These are phyloP conservation scores for Coregonus sp. DNA, from an alignment of 2,797 vertebrate genomes.

Conservation along the genomic window DNA sequence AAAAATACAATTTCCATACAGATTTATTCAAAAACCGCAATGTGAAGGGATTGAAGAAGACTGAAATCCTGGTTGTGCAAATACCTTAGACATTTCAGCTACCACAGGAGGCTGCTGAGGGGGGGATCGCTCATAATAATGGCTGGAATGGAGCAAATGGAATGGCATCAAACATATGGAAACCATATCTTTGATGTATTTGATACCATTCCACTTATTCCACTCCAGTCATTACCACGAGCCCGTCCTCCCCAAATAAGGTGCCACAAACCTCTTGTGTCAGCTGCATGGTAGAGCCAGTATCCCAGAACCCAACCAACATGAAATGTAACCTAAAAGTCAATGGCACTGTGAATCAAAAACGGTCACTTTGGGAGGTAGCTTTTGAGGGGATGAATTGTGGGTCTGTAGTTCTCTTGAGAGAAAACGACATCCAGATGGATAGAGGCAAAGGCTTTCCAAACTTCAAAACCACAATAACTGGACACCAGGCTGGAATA, in stretches of 20 bases:
- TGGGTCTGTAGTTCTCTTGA: not conserved
- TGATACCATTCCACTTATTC: too few relatives aligned
- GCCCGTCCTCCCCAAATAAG: too few relatives aligned
- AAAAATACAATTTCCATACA: not conserved
- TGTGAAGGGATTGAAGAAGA: not conserved
- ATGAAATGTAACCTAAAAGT: slow-evolving; percentile 3
- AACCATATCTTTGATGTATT: too few relatives aligned
- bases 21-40: not conserved
- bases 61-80: not conserved
- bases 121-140: too few relatives aligned
- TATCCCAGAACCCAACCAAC: not conserved
- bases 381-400: slow-evolving; percentile 1
- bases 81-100: not conserved
- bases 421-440: slow-evolving; percentile 14
- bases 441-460: slow-evolving; percentile 10
- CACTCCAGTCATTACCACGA: too few relatives aligned
- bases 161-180: too few relatives aligned
- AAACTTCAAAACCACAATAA: slow-evolving; percentile 22
- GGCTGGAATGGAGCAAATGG: too few relatives aligned
- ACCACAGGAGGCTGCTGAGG: too few relatives aligned
- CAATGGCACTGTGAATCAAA: not conserved
- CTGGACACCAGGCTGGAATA: slow-evolving; percentile 28
- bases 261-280: not conserved
- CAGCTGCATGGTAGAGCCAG: not conserved
- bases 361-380: not conserved